phyloP scores from a whole-genome alignment of 2,888 invertebrate genomes.

The Dicyrtomina minuta region DNA sequence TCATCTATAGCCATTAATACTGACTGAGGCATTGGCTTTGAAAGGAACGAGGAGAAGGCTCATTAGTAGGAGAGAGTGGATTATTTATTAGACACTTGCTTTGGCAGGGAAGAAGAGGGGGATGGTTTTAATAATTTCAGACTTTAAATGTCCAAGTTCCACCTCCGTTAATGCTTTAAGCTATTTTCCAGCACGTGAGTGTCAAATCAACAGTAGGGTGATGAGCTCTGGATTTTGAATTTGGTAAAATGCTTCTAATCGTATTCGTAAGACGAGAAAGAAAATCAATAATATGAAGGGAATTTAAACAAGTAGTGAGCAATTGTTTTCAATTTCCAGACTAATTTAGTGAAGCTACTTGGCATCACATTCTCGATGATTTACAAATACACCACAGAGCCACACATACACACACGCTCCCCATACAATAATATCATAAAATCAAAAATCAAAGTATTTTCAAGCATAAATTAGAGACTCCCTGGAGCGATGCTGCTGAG shows the following conservation, averaged over 20 bases:
- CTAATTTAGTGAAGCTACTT: no score
- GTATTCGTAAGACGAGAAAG: not conserved
- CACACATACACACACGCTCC: no score
- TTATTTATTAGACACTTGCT: slow-evolving; percentile 27
- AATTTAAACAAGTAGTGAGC: no score
- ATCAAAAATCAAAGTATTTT: no score
- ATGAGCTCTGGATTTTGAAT: not conserved
- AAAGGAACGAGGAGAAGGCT: slow-evolving; percentile 2
- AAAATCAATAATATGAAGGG: no score
- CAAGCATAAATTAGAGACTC: no score
- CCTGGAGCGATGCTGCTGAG: no score
- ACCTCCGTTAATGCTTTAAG: not conserved
- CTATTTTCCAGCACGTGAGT: slow-evolving; percentile 15
- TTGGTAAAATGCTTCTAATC: not conserved
- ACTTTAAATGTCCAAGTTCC: not conserved
- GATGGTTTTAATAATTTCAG: slow-evolving; percentile 11
- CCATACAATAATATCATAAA: no score
- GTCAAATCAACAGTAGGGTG: slow-evolving; percentile 19
- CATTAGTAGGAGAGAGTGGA: slow-evolving; percentile 22
- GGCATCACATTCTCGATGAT: no score
- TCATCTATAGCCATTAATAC: no score
- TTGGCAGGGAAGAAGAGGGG: not conserved
- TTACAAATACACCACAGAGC: no score
- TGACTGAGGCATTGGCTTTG: not conserved
- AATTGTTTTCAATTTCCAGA: no score